Conservation (phyloP, 1,140 invertebrate genomes). For the Semibalanus balanoides region DNA sequence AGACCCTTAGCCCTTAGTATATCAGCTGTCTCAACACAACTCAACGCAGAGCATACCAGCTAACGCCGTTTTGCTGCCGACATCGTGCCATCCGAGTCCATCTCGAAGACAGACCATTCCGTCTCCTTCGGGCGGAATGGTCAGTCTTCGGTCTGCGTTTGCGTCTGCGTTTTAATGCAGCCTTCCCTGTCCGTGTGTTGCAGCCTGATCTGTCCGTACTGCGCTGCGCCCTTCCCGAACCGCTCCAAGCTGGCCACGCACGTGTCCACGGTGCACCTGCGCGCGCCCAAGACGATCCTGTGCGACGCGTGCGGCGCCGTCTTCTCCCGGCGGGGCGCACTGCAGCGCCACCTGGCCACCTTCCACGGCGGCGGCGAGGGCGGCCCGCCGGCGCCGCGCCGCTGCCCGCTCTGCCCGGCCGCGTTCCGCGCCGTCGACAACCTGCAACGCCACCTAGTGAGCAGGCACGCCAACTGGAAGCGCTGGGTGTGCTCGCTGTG, state of each 20-base stretch:
- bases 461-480: not conserved
- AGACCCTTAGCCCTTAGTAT: too few species aligned
- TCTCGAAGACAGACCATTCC: too few species aligned
- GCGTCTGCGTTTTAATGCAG: not conserved
- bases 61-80: too few species aligned
- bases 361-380: not conserved
- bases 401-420: slow-evolving; percentile 21
- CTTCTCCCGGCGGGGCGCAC: not conserved
- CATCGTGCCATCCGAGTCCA: too few species aligned
- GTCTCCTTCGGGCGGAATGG: too few species aligned
- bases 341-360: not conserved
- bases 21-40: too few species aligned
- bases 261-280: not conserved
- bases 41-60: too few species aligned
- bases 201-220: not conserved
- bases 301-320: not conserved
- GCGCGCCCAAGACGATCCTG: not conserved
- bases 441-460: not conserved
- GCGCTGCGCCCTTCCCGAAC: not conserved
- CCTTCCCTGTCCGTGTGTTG: not conserved
- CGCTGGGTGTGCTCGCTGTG: not conserved
- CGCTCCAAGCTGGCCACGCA: not conserved
- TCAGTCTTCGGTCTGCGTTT: not conserved
- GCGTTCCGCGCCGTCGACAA: not conserved
- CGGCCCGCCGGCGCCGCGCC: slow-evolving; percentile 15